phyloP scores from a whole-genome alignment of 2,888 invertebrate genomes.

The Caenorhabditis imperialis region DNA sequence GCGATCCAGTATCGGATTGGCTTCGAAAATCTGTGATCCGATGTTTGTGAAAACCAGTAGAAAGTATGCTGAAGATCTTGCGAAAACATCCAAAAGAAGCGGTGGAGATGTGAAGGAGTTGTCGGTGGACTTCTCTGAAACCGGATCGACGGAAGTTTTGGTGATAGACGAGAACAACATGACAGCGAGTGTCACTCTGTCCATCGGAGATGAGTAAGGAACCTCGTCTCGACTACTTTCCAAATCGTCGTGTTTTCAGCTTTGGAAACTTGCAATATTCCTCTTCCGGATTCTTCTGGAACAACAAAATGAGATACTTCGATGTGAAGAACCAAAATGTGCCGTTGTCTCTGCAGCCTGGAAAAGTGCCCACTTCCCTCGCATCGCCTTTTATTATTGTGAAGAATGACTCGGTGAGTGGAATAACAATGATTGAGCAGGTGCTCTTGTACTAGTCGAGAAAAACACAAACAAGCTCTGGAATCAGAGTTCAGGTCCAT shows the following conservation, averaged over 20 bases:
- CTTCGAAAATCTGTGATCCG: constrained; percentile 44
- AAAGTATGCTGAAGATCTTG: constrained; percentile 35
- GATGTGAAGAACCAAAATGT: constrained; percentile 30
- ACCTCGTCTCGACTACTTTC: not conserved
- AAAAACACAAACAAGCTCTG: too few relatives aligned
- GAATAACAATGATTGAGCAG: too few relatives aligned
- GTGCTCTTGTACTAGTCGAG: too few relatives aligned
- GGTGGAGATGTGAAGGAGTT: constrained; percentile 17
- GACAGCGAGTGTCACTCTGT: constrained; percentile 46
- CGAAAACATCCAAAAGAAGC: constrained; percentile 26
- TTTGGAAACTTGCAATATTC: constrained; percentile 42
- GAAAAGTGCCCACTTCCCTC: constrained; percentile 47
- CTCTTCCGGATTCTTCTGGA: constrained; percentile 38
- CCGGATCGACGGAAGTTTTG: constrained; percentile 37
- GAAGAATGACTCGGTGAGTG: constrained; percentile 30
- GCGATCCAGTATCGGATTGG: constrained; percentile 16
- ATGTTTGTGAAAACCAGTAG: constrained; percentile 30
- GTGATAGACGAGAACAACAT: constrained; percentile 56
- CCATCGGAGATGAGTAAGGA: constrained; percentile 52
- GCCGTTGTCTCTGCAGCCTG: constrained; percentile 52
- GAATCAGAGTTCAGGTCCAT: too few relatives aligned
- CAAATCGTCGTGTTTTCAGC: constrained; percentile 8
- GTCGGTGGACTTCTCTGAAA: constrained; percentile 24
- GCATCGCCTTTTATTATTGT: constrained; percentile 48
- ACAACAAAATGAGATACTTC: constrained; percentile 47